Percentiles rank a stretch among this genome's conserved stretches.
phyloP scores from a whole-genome alignment of 2,888 invertebrate species.

The Acleris sparsana region DNA sequence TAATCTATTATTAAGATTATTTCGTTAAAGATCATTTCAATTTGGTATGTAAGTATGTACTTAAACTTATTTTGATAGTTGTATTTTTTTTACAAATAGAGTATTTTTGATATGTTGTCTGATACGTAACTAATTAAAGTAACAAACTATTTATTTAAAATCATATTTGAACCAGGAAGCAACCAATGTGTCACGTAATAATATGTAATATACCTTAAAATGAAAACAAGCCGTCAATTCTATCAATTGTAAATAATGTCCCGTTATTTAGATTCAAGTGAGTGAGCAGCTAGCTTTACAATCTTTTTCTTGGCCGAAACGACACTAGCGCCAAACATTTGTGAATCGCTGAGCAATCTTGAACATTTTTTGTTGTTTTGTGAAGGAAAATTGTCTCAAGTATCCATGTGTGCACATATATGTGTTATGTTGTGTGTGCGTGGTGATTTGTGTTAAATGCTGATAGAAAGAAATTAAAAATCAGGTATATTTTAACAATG shows the following conservation, averaged over 20 bases:
- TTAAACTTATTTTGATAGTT: too few relatives aligned
- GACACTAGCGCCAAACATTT: constrained; percentile 41
- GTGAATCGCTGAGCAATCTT: constrained; percentile 39
- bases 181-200: neutral
- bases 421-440: constrained; percentile 84
- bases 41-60: too few relatives aligned
- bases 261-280: constrained; percentile 19
- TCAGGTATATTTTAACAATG: constrained; percentile 77
- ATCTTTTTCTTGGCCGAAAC: constrained; percentile 35
- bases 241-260: constrained; percentile 5
- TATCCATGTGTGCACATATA: constrained; percentile 64
- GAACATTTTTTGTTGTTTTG: constrained; percentile 40
- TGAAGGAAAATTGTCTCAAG: constrained; percentile 41
- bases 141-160: too few relatives aligned
- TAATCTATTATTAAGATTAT: too few relatives aligned
- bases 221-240: neutral
- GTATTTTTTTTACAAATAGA: too few relatives aligned
- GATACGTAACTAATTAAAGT: too few relatives aligned
- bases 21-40: too few relatives aligned
- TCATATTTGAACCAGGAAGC: too few relatives aligned
- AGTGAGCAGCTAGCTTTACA: constrained; percentile 33
- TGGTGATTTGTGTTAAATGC: constrained; percentile 84
- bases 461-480: constrained; percentile 82
- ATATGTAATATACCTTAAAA: too few relatives aligned
- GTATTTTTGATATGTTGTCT: too few relatives aligned